Percentiles rank a stretch among this genome's conserved stretches.
Conservation (phyloP, 2,797 vertebrate species). For the Coracias cyanogaster region DNA sequence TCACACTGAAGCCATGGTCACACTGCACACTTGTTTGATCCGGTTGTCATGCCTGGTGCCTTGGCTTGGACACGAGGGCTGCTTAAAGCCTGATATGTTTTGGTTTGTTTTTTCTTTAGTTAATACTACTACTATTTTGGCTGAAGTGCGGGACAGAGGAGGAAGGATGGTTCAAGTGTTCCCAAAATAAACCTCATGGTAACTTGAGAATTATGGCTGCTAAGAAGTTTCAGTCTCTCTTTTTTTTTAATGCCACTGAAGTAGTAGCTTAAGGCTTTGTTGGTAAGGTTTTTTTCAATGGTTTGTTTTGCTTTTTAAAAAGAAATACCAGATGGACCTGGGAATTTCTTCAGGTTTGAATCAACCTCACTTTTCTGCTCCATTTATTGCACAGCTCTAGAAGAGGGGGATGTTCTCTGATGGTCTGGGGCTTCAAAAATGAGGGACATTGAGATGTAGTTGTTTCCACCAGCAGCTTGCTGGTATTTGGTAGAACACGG, state of each 20-base stretch:
- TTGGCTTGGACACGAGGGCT: not conserved
- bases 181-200: not conserved
- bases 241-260: not conserved
- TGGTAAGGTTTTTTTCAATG: fast-evolving
- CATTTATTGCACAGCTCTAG: not conserved
- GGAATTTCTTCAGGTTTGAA: not conserved
- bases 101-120: not conserved
- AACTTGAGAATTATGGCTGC: not conserved
- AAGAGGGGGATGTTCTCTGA: not conserved
- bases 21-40: not conserved
- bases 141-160: not conserved
- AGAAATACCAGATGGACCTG: not conserved
- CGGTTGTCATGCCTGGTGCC: not conserved
- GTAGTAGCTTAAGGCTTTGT: not conserved
- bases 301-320: not conserved
- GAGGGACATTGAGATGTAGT: not conserved
- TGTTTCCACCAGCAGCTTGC: not conserved
- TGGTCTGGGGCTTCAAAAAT: not conserved
- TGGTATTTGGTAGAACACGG: not conserved
- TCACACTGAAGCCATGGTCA: not conserved
- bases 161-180: not conserved
- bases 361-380: not conserved
- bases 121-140: not conserved
- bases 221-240: not conserved
- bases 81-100: not conserved